phyloP scores from a whole-genome alignment of 1,140 invertebrate genomes.

The Drosophila watanabei region DNA sequence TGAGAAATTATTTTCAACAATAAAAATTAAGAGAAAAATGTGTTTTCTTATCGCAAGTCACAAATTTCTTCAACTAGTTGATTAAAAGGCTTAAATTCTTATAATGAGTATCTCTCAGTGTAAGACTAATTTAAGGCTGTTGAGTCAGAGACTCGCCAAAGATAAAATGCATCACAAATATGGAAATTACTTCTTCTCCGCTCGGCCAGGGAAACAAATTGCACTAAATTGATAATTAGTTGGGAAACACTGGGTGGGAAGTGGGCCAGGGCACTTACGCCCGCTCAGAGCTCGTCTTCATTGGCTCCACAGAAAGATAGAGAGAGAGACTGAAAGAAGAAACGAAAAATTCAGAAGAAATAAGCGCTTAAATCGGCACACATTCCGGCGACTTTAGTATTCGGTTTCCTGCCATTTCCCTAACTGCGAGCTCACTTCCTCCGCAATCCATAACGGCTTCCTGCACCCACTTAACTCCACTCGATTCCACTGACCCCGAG shows the following conservation, averaged over 20 bases:
- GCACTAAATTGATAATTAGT: conserved; percentile 82
- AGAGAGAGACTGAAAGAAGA: background rate
- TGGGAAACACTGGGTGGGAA: conserved; percentile 33
- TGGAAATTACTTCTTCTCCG: conserved; percentile 50
- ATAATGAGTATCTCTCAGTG: background rate
- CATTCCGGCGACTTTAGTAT: conserved; percentile 10
- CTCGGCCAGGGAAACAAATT: conserved; percentile 65
- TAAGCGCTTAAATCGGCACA: conserved; percentile 11
- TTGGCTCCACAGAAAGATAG: background rate
- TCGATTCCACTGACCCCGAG: conserved; percentile 47
- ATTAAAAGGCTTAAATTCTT: too few species aligned
- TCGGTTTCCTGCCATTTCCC: conserved; percentile 13
- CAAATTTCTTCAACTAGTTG: too few species aligned
- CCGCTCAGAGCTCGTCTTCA: conserved; percentile 11
- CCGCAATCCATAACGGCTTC: conserved; percentile 17
- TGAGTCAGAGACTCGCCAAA: conserved; percentile 57
- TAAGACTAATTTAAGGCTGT: conserved; percentile 67
- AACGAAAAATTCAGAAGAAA: background rate
- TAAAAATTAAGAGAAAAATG: background rate
- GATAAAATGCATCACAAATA: conserved; percentile 56
- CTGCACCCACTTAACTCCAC: conserved; percentile 58
- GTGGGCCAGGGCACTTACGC: conserved; percentile 6
- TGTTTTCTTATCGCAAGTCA: background rate
- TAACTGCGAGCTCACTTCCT: conserved; percentile 6
- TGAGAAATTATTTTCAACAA: background rate